Evolutionary conservation across 2,797 vertebrate genomes (phyloP), one percentile per base, ranked within the genome.

Genomic region (Rhadinocentrus ornatus): DNA sequence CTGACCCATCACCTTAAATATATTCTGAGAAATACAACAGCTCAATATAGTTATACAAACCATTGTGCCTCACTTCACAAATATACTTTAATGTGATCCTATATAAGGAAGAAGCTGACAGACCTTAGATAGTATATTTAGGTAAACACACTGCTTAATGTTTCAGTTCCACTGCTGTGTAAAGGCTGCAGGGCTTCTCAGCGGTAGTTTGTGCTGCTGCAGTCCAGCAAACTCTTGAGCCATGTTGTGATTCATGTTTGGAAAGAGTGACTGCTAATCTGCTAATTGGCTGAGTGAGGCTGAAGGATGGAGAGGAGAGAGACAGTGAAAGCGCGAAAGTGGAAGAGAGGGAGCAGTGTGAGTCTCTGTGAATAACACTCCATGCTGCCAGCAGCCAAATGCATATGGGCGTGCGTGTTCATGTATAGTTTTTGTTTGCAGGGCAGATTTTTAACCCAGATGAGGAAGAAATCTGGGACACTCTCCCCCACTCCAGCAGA

Each of bases 251-350:
- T 86, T 89, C 67, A 86, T 86, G 73, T 60, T 54, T 56, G 29
- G 57, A 58, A 60, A 71, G 70, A 71, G 64, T 48, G 75, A 85
- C 62, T 84, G 80, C 78, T 89, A 80, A 92, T 91, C 82, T 83
- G 63, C 85, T 92, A 90, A 91, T 90, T 92, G 88, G 82, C 79
- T 64, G 78, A 90, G 90, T 41, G 66, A 90, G 67, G 73, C 52
- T 70, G 71, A 72, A 54, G 61, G 82, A 71, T 74, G 57, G 53
- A 69, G 50, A 78, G 60, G 48, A 63, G 50, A 72, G 67, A 66
- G 29, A 63, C 50, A 48, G 52, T 61, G 35, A 68, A 78, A 81
- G 39, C 67, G 41, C 10, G 48, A 79, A 62, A 58, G 41, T 67
- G n/a, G 34, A 53, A 32, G 41, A 57, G 57, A 71, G 66, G 18